A percentile compares a stretch with the other conserved stretches of the same genome.
These are phyloP conservation scores for Oreochromis mossambicus DNA, from an alignment of 2,797 vertebrate species.

Conservation along the genomic window DNA sequence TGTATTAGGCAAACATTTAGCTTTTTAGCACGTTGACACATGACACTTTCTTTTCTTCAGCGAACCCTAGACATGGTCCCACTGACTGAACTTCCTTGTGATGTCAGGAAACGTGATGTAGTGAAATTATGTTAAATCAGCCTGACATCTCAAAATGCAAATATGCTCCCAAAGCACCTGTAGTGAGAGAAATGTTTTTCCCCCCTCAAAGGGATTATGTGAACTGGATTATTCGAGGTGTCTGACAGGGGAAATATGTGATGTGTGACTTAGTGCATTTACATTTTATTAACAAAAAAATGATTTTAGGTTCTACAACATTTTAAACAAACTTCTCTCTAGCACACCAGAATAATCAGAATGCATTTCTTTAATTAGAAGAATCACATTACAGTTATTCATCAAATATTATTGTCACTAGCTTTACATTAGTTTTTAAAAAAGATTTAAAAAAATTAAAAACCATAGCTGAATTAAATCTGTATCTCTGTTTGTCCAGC, in stretches of 20 bases:
- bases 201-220: conserved; percentile 25
- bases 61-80: not conserved
- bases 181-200: conserved; percentile 21
- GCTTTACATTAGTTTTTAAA: not conserved
- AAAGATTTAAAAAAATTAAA: accelerated
- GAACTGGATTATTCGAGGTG: not conserved
- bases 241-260: conserved; percentile 7
- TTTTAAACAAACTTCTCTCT: not conserved
- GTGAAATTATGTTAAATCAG: conserved; percentile 23
- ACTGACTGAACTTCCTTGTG: not conserved
- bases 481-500: not conserved
- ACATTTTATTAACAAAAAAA: not conserved
- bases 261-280: conserved; percentile 6
- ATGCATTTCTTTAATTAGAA: not conserved
- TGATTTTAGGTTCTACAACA: not conserved
- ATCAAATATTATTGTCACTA: not conserved
- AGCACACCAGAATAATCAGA: not conserved
- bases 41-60: not conserved
- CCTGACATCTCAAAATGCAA: conserved; percentile 37
- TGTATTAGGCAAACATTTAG: not conserved
- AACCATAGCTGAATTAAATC: not conserved
- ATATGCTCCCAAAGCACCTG: conserved; percentile 28
- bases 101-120: conserved; percentile 2
- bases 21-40: not conserved
- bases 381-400: not conserved